Percentiles rank a stretch among this genome's conserved stretches.
phyloP scores from a whole-genome alignment of 2,113 vertebrate species.

The Coracopsis vasa region DNA sequence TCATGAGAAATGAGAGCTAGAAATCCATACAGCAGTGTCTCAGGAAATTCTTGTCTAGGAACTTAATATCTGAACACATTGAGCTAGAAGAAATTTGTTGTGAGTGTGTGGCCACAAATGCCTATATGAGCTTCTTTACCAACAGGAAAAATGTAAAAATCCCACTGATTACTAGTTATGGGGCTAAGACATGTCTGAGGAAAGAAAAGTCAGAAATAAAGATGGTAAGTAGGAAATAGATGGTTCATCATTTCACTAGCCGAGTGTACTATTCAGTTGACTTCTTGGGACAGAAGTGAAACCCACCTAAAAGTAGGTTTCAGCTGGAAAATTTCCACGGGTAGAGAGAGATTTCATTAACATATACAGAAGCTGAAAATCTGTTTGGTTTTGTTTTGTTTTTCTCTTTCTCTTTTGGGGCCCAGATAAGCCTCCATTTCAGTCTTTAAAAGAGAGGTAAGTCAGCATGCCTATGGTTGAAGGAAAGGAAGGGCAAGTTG shows the following conservation, averaged over 20 bases:
- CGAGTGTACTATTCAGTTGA: neutral
- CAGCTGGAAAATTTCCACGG: neutral
- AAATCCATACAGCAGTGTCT: neutral
- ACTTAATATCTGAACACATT: constrained; percentile 2
- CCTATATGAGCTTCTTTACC: neutral
- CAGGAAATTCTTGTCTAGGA: constrained; percentile 3
- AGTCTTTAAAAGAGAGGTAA: neutral
- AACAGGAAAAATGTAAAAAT: neutral
- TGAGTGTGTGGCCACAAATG: neutral
- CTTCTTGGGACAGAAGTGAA: neutral
- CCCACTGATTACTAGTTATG: neutral
- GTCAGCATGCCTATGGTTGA: neutral
- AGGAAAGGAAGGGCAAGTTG: neutral
- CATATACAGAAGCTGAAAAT: neutral
- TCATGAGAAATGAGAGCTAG: neutral
- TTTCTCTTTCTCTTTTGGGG: neutral
- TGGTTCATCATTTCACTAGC: neutral
- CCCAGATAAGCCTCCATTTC: neutral
- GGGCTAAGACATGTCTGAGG: neutral
- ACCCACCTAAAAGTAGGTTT: neutral
- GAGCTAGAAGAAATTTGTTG: neutral
- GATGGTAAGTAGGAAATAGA: neutral
- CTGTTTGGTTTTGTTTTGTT: neutral
- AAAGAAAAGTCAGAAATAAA: neutral
- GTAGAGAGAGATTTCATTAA: neutral